Evolutionary conservation across 2,797 vertebrate species (phyloP).

Genomic region (Holocentrus rufus): DNA sequence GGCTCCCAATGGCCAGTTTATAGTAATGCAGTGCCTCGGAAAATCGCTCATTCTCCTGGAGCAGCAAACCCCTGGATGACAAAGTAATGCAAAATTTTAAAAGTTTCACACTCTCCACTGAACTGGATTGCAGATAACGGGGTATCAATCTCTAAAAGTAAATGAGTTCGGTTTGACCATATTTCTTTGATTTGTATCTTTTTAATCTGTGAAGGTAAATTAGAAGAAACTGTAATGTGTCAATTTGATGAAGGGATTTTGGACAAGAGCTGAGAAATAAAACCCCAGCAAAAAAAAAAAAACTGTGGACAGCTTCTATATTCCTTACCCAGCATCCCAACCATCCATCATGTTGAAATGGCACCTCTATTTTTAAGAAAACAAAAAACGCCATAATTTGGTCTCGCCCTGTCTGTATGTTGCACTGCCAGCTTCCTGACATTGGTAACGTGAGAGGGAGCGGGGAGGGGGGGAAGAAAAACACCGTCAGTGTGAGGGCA

Average conservation of each 20-base stretch:
- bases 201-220: slow-evolving; percentile 11
- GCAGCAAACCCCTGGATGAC: slow-evolving; percentile 89
- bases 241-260: slow-evolving; percentile 19
- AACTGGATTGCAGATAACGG: neutral
- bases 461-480: slow-evolving; percentile 24
- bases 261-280: slow-evolving; percentile 13
- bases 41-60: slow-evolving; percentile 94
- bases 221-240: slow-evolving; percentile 10
- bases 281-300: slow-evolving; percentile 18
- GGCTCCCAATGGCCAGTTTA: slow-evolving; percentile 95
- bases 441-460: slow-evolving; percentile 47
- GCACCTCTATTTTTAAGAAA: slow-evolving; percentile 40
- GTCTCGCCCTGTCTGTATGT: slow-evolving; percentile 35
- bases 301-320: neutral
- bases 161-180: neutral
- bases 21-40: slow-evolving; percentile 96
- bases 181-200: slow-evolving; percentile 7
- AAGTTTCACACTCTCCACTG: too few species aligned
- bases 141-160: neutral
- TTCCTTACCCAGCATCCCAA: slow-evolving; percentile 12
- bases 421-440: slow-evolving; percentile 53
- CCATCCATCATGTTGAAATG: slow-evolving; percentile 48
- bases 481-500: slow-evolving; percentile 37
- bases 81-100: slow-evolving; percentile 19
- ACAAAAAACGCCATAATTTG: slow-evolving; percentile 19